A percentile compares a stretch with the other conserved stretches of the same genome.
Conservation (phyloP, 1,140 invertebrate species). For the Hypsibius dujardini region DNA sequence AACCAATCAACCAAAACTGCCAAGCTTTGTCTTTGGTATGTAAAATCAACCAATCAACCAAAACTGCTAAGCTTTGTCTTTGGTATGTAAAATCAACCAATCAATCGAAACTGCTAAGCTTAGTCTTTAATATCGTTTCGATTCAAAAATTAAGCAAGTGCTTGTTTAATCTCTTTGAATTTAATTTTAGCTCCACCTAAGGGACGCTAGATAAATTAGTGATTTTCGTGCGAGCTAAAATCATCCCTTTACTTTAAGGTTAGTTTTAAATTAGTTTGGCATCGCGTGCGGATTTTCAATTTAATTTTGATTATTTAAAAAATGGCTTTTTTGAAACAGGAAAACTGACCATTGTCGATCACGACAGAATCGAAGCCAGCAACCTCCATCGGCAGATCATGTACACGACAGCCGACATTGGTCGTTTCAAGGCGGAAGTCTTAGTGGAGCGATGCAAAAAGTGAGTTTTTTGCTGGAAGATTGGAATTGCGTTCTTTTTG, state of each 20-base stretch:
- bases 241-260: conserved; percentile 34
- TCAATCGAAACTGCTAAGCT: too few relatives aligned
- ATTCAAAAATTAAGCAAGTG: too few relatives aligned
- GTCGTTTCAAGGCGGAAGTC: conserved; percentile 57
- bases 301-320: conserved; percentile 17
- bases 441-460: conserved; percentile 36
- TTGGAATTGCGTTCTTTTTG: too few relatives aligned
- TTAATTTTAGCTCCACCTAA: too few relatives aligned
- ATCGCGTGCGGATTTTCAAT: conserved; percentile 20
- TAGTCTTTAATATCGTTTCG: too few relatives aligned
- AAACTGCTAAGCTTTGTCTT: too few relatives aligned
- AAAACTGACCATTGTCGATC: conserved; percentile 69
- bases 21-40: too few relatives aligned
- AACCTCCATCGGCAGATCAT: conserved; percentile 89
- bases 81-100: too few relatives aligned
- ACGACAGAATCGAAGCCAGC: conserved; percentile 72
- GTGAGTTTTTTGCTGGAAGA: neutral
- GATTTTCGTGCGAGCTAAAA: conserved; percentile 12
- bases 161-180: too few relatives aligned
- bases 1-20: neutral
- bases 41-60: too few relatives aligned
- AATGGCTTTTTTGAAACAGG: conserved; percentile 24
- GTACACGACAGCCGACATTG: conserved; percentile 51
- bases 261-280: conserved; percentile 12
- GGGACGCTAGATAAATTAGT: neutral